phyloP scores from a whole-genome alignment of 1,140 invertebrate species.

The Neodiprion virginianus region DNA sequence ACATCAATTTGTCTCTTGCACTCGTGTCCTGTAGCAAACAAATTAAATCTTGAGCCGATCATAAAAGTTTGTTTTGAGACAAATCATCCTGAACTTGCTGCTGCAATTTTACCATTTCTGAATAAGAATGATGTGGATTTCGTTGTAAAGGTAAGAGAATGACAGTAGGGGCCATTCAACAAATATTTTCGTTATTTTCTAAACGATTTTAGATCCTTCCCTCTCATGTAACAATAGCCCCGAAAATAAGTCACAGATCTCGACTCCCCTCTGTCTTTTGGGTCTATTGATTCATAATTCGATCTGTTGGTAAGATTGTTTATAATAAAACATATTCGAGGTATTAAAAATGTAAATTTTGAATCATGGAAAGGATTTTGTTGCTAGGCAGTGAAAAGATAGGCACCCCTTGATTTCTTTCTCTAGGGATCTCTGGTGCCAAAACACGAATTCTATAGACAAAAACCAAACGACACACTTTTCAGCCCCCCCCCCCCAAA shows the following conservation, averaged over 20 bases:
- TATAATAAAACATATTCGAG: no score
- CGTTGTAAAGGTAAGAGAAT: slow-evolving; percentile 35
- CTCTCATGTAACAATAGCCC: neutral
- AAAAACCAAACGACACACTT: no score
- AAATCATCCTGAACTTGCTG: slow-evolving; percentile 43
- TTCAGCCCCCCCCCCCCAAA: no score
- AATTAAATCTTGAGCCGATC: slow-evolving; percentile 40
- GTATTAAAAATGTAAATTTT: no score
- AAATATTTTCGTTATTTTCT: neutral
- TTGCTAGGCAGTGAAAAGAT: no score
- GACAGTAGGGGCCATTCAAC: neutral
- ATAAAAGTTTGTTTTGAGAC: slow-evolving; percentile 41
- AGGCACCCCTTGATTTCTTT: neutral
- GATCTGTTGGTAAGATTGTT: no score
- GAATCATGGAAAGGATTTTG: no score
- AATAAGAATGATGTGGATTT: slow-evolving; percentile 31
- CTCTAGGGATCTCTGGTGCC: slow-evolving; percentile 6
- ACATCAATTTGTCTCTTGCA: slow-evolving; percentile 44
- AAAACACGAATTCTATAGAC: no score
- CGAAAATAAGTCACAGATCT: no score
- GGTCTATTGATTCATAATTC: no score
- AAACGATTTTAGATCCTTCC: neutral
- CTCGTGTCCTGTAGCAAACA: slow-evolving; percentile 44
- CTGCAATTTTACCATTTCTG: slow-evolving; percentile 47
- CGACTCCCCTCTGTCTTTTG: no score